A percentile compares a stretch with the other conserved stretches of the same genome.
These are phyloP conservation scores for Oscheius sp. DNA, from an alignment of 2,888 invertebrate species.

Conservation along the genomic window DNA sequence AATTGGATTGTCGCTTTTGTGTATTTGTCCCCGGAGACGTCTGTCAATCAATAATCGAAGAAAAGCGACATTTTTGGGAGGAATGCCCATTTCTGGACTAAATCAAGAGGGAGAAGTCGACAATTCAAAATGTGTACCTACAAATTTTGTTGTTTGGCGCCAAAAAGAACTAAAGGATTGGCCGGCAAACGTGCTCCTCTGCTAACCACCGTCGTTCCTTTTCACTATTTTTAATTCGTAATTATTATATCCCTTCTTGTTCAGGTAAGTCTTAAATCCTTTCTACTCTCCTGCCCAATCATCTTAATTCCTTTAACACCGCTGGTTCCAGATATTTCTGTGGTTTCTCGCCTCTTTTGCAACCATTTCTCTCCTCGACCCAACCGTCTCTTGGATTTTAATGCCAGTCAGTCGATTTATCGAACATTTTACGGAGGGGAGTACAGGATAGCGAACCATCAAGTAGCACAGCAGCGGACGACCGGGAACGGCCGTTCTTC, in stretches of 20 bases:
- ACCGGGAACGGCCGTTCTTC: conserved; percentile 19
- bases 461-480: conserved; percentile 4
- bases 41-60: no score
- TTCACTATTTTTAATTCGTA: neutral
- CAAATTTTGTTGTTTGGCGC: neutral
- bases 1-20: neutral
- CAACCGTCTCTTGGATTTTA: neutral
- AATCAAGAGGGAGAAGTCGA: no score
- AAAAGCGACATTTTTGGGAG: no score
- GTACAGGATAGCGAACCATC: conserved; percentile 17
- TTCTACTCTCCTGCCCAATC: no score
- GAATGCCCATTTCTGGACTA: no score
- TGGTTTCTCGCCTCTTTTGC: neutral
- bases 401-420: no score
- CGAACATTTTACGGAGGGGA: no score
- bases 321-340: no score
- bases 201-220: neutral
- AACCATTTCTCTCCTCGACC: neutral
- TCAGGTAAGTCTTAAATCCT: neutral
- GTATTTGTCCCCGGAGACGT: no score
- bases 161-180: neutral
- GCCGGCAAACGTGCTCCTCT: neutral
- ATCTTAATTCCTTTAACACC: neutral
- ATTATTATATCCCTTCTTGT: neutral
- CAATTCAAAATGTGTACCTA: no score